Conservation (phyloP, 2,797 vertebrate species). For the Sebastes hubbsi region DNA sequence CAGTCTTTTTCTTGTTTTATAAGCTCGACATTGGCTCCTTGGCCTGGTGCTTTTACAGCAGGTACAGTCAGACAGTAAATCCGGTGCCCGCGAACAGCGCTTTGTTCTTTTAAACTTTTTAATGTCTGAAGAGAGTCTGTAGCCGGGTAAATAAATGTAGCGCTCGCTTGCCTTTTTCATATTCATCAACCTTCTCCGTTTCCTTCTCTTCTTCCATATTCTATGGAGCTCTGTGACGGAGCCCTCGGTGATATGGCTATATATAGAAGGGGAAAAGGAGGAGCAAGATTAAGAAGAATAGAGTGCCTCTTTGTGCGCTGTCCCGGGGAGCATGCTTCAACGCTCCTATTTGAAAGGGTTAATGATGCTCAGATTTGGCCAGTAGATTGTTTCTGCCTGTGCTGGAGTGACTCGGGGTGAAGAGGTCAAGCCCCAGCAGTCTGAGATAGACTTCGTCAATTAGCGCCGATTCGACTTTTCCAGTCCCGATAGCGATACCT, state of each 20-base stretch:
- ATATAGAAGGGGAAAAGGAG: conserved; percentile 59
- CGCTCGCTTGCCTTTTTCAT: conserved; percentile 23
- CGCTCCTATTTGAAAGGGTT: conserved; percentile 39
- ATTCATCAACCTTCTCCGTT: conserved; percentile 40
- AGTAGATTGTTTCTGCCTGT: conserved; percentile 20
- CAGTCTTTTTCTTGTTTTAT: conserved; percentile 53
- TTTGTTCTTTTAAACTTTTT: conserved; percentile 20
- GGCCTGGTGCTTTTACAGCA: conserved; percentile 6
- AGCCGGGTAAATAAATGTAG: conserved; percentile 32
- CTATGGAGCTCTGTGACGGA: conserved; percentile 32
- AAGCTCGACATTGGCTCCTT: conserved; percentile 28
- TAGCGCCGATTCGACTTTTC: neutral
- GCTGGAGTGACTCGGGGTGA: conserved; percentile 28
- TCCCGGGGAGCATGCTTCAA: neutral
- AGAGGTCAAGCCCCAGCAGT: conserved; percentile 28
- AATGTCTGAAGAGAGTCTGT: conserved; percentile 12
- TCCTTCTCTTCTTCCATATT: conserved; percentile 38
- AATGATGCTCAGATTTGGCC: conserved; percentile 36
- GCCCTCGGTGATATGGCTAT: conserved; percentile 64
- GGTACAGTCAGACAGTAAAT: conserved; percentile 32
- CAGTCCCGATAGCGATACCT: no score
- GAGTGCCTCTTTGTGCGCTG: conserved; percentile 20
- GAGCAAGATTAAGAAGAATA: conserved; percentile 40
- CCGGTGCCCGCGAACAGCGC: neutral
- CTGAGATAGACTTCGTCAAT: conserved; percentile 43